phyloP scores from a whole-genome alignment of 2,888 invertebrate genomes.

The Alcis repandata region DNA sequence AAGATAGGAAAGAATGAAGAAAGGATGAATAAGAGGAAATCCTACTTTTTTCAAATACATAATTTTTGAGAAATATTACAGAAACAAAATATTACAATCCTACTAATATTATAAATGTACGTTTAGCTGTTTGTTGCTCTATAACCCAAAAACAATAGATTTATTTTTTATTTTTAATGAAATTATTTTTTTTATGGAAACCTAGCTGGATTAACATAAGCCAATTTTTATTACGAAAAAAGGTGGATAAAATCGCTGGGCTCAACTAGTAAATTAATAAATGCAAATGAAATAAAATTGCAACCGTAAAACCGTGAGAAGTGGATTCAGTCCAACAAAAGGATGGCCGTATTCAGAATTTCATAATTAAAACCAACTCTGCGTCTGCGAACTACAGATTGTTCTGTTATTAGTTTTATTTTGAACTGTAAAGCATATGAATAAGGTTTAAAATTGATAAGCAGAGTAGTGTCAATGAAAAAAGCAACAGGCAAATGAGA shows the following conservation, averaged over 20 bases:
- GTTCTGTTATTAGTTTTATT: conserved; percentile 35
- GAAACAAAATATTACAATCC: too few species aligned
- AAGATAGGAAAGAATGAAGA: conserved; percentile 1
- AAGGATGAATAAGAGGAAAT: too few species aligned
- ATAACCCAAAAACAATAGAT: too few species aligned
- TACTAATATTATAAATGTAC: too few species aligned
- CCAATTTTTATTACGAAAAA: too few species aligned
- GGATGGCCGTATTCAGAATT: conserved; percentile 40
- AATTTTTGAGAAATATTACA: too few species aligned
- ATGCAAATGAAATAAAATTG: conserved; percentile 22
- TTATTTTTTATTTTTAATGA: too few species aligned
- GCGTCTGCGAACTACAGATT: conserved; percentile 43
- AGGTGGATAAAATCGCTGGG: too few species aligned
- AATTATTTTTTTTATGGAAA: too few species aligned
- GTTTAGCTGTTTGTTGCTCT: too few species aligned
- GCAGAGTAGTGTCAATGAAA: neutral
- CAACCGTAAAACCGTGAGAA: conserved; percentile 25
- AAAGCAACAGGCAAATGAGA: conserved; percentile 35
- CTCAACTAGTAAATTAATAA: conserved; percentile 6
- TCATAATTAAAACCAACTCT: conserved; percentile 37
- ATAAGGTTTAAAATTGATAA: conserved; percentile 14
- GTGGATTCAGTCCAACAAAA: conserved; percentile 38
- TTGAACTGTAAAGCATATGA: conserved; percentile 27
- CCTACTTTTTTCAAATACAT: too few species aligned
- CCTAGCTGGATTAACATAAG: too few species aligned